A percentile compares a stretch with the other conserved stretches of the same genome.
phyloP scores from a whole-genome alignment of 2,113 vertebrate species.

The Tyto alba region DNA sequence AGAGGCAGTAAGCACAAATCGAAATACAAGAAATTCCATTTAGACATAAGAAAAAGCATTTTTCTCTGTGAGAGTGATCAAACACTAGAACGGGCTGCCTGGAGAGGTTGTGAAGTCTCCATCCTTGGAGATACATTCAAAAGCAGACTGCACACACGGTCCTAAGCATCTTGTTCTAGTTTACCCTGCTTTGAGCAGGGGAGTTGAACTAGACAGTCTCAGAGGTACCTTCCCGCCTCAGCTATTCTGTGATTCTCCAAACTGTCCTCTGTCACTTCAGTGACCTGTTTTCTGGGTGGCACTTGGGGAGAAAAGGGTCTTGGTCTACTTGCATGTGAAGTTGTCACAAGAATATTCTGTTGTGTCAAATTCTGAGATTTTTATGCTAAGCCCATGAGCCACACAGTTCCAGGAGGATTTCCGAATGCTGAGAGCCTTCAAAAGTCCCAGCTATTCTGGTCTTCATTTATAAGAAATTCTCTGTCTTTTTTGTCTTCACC shows the following conservation, averaged over 20 bases:
- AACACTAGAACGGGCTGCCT: not conserved
- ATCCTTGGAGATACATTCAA: not conserved
- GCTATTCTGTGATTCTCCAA: not conserved
- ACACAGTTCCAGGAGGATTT: not conserved
- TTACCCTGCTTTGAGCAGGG: not conserved
- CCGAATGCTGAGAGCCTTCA: not conserved
- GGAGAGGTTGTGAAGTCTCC: not conserved
- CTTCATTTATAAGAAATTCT: not conserved
- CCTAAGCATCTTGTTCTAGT: not conserved
- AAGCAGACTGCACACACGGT: not conserved
- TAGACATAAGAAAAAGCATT: not conserved
- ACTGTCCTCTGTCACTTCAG: not conserved
- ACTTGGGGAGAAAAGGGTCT: not conserved
- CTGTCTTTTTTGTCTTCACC: not conserved
- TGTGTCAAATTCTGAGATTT: not conserved
- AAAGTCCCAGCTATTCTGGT: not conserved
- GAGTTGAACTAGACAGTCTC: not conserved
- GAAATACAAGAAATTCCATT: not conserved
- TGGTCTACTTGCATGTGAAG: not conserved
- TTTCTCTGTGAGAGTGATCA: not conserved
- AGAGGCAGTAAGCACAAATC: not conserved
- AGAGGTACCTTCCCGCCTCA: not conserved
- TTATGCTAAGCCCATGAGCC: not conserved
- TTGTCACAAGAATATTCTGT: not conserved
- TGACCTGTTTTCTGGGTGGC: not conserved